Base-by-base conservation (phyloP, 2,113 vertebrate species). In the Ailuropoda melanoleuca region DNA sequence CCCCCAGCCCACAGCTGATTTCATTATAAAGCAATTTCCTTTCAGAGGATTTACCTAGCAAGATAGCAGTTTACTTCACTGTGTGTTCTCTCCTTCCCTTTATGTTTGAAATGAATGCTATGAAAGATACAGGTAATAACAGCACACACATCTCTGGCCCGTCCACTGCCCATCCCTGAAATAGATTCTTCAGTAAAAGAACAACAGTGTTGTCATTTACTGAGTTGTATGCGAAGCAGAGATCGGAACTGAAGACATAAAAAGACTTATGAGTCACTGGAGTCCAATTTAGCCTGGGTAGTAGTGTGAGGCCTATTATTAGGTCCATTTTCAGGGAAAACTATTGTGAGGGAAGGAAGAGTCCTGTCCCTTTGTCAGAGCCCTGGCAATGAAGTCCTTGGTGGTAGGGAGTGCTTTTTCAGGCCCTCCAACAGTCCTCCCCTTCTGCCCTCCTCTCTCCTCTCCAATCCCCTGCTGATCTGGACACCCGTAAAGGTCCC, bases 171-270 rank as follows among this genome's bases (percentile, higher is more conserved):
- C 21, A 46, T 92, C 75, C 97, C 97, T 83, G 95, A 98, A 98
- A 98, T 87, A 89, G 98, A 84, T 89, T 95, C 93, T 97, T 94
- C 91, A 60, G 96, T n/a, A 93, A 85, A 43, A 98, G 87, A 86
- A 95, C 91, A 96, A 95, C 58, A 60, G 60, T 7, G 14, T 53
- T 96, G 89, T 95, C 96, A 81, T 96, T 95, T 92, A 74, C 92
- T 2, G 3, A 48, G 60, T 81, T 64, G 90, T 87, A 85, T 26
- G 37, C 87, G 58, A 95, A 87, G 90, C 74, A 68, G 75, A 53
- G 74, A 80, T 97, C 0, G 1, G 86, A 97, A 87, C 94, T 50
- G 43, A 93, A 84, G 90, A 81, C 72, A 77, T 80, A 94, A 96
- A 97, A 95, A 91, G 93, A 92, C 43, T 66, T 70, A 29, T 96